Evolutionary conservation across 1,140 invertebrate genomes (phyloP), one percentile per base, ranked within the genome.

Genomic region (Psix sp.): DNA sequence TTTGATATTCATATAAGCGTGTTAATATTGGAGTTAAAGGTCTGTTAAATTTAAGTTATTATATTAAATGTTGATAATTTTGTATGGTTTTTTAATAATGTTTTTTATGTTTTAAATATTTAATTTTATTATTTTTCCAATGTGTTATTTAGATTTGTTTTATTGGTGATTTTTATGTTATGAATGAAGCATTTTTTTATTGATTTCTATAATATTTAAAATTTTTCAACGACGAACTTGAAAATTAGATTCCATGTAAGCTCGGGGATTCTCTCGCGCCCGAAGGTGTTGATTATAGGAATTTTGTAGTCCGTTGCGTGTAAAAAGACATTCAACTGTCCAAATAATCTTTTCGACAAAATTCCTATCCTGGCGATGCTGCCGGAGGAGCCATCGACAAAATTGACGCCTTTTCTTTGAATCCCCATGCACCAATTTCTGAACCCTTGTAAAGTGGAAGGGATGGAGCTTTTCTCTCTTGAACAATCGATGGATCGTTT

Each of bases 261-360:
- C 74, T 71, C 82, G 74, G 36, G 81, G 81, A 77, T 87, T 87
- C 67, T 81, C 79, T 20, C 68, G 49, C 15, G 78, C 76, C 77
- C 81, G 86, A 14, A 62, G 35, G 49, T 88, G 82, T 33, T 80
- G 49, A 57, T 87, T 87, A 46, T 86, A 83, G 6, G 85, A 59
- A 54, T 87, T 86, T n/a, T 79, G 67, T 39, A 80, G 71, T 9
- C 81, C 81, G 36, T 77, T 63, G 67, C 77, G 67, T 40, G 74
- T 79, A 77, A 80, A 84, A 33, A 63, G 77, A 9, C 76, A 77
- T 46, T 84, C 79, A 66, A 84, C 81, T 26, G 76, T 82, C 74
- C 80, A 85, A 18, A 86, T 71, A 52, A 81, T 76, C n/a, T 11
- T 33, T 33, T 10, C 3, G 3, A 33, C 5, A 33, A 33, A 10